phyloP scores from a whole-genome alignment of 2,888 invertebrate species.

The Pammene fasciana region DNA sequence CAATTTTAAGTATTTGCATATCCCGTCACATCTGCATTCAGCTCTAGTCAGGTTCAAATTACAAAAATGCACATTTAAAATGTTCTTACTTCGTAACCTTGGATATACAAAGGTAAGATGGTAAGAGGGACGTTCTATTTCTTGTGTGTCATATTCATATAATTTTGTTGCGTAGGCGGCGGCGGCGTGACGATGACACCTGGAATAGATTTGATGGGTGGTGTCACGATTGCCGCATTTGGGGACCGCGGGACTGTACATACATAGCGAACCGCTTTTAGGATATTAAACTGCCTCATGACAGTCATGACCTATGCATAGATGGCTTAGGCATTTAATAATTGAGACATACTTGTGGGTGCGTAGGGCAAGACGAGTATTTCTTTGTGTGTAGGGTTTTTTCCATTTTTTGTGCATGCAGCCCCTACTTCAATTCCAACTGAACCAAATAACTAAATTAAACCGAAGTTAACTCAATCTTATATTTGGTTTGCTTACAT shows the following conservation, averaged over 20 bases:
- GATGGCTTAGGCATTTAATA: background rate
- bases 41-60: too few relatives aligned
- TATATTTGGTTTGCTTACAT: too few relatives aligned
- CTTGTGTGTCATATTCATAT: constrained; percentile 25
- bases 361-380: background rate
- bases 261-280: constrained; percentile 34
- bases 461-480: too few relatives aligned
- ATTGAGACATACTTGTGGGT: background rate
- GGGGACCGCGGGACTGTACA: constrained; percentile 16
- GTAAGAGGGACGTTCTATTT: constrained; percentile 5
- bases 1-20: too few relatives aligned
- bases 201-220: constrained; percentile 32
- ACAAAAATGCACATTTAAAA: too few relatives aligned
- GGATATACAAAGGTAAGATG: too few relatives aligned
- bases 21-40: too few relatives aligned
- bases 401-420: too few relatives aligned
- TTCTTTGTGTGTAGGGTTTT: background rate
- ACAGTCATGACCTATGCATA: constrained; percentile 24
- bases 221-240: constrained; percentile 9
- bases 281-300: constrained; percentile 35
- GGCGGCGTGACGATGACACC: constrained; percentile 37
- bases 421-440: too few relatives aligned
- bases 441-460: too few relatives aligned
- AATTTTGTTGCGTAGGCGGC: constrained; percentile 23
- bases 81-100: too few relatives aligned